Evolutionary conservation across 2,888 invertebrate genomes (phyloP).

Genomic region (Lagria hirta): DNA sequence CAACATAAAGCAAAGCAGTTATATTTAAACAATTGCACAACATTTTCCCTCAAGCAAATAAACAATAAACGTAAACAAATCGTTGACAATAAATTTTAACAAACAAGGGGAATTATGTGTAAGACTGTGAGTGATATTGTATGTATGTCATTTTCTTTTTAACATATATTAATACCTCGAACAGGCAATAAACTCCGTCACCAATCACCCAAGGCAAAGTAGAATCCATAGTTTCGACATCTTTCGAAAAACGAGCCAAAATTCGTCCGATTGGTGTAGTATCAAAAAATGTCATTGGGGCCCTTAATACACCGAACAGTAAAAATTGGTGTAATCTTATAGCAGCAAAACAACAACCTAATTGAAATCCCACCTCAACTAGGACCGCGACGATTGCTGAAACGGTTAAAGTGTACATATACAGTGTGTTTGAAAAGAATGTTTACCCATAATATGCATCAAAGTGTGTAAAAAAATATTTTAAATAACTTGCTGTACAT

Average conservation of each 20-base stretch:
- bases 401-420: conserved; percentile 45
- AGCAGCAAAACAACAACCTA: conserved; percentile 68
- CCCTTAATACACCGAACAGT: conserved; percentile 63
- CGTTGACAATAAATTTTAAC: not conserved
- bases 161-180: conserved; percentile 62
- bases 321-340: conserved; percentile 61
- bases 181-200: conserved; percentile 70
- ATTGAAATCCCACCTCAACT: conserved; percentile 58
- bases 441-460: no score
- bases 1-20: conserved; percentile 44
- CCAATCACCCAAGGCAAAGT: conserved; percentile 66
- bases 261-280: conserved; percentile 76
- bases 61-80: not conserved
- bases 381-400: conserved; percentile 58
- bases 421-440: no score
- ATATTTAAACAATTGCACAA: conserved; percentile 43
- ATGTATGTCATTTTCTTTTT: not conserved
- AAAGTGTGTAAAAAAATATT: no score
- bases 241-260: conserved; percentile 74
- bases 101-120: no score
- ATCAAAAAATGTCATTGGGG: conserved; percentile 77
- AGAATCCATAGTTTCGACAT: conserved; percentile 72
- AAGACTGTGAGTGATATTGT: not conserved
- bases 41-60: conserved; percentile 18
- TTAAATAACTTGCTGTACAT: no score